Evolutionary conservation across 2,113 vertebrate species (phyloP).

Genomic region (Furnarius figulus): DNA sequence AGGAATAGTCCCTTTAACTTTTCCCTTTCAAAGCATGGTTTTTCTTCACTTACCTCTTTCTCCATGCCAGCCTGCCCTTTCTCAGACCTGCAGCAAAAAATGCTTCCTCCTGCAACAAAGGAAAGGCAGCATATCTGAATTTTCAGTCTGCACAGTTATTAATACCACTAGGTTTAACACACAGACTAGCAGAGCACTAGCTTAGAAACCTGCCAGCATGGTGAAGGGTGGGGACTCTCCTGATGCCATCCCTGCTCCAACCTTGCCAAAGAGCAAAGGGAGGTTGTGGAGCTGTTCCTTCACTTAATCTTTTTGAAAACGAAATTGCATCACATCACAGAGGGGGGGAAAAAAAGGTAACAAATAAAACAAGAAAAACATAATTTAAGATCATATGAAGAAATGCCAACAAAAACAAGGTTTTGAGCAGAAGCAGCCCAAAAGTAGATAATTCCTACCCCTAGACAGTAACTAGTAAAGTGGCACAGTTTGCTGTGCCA

Average conservation of each 20-base stretch:
- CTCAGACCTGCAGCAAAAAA: conserved; percentile 20
- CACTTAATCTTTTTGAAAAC: neutral
- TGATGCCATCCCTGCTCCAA: neutral
- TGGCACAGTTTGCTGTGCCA: neutral
- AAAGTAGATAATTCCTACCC: neutral
- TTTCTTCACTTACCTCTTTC: conserved; percentile 61
- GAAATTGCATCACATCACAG: neutral
- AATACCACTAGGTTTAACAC: neutral
- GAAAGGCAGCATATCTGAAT: neutral
- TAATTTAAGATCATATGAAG: neutral
- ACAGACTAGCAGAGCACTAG: neutral
- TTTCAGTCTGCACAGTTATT: neutral
- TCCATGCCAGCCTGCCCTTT: conserved; percentile 58
- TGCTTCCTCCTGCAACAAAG: conserved; percentile 37
- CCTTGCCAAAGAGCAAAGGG: neutral
- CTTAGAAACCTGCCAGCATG: neutral
- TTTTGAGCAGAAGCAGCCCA: neutral
- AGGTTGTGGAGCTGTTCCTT: neutral
- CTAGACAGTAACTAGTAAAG: neutral
- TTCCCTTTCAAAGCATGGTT: neutral
- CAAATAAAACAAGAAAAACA: neutral
- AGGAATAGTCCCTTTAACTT: conserved; percentile 44
- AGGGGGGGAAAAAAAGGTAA: neutral
- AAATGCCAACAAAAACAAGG: neutral
- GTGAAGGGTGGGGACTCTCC: neutral